These are phyloP conservation scores for Argyrosomus regius DNA, from an alignment of 2,797 vertebrate genomes.

Conservation along the genomic window DNA sequence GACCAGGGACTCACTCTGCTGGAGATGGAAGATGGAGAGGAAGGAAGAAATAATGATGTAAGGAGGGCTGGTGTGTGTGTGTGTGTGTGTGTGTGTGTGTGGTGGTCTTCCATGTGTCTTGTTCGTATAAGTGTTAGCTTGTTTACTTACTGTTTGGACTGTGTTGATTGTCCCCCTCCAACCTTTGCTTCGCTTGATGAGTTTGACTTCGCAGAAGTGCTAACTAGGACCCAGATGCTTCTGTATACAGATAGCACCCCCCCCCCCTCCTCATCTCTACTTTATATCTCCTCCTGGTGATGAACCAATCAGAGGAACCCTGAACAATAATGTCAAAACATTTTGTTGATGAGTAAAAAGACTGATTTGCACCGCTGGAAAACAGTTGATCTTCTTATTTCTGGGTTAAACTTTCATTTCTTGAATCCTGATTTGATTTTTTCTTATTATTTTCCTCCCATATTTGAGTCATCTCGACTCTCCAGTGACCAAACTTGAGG, in stretches of 20 bases:
- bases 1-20: constrained; percentile 67
- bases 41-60: constrained; percentile 74
- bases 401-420: background rate
- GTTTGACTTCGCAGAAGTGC: constrained; percentile 65
- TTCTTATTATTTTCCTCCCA: background rate
- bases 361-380: background rate
- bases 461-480: background rate
- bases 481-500: no score
- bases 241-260: background rate
- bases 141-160: constrained; percentile 73
- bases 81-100: constrained; percentile 24
- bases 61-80: constrained; percentile 44
- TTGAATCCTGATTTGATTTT: background rate
- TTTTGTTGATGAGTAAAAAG: background rate
- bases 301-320: constrained; percentile 24
- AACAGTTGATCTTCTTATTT: background rate
- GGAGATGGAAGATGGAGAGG: constrained; percentile 60
- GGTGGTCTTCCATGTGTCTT: constrained; percentile 37
- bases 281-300: background rate
- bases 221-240: constrained; percentile 61
- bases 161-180: constrained; percentile 71
- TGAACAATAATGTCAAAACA: constrained; percentile 36
- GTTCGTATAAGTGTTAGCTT: constrained; percentile 64
- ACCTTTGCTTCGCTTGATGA: constrained; percentile 71
- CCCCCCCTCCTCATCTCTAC: background rate